These are phyloP conservation scores for Trissolcus brochymenae DNA, from an alignment of 2,888 invertebrate genomes.

Conservation along the genomic window DNA sequence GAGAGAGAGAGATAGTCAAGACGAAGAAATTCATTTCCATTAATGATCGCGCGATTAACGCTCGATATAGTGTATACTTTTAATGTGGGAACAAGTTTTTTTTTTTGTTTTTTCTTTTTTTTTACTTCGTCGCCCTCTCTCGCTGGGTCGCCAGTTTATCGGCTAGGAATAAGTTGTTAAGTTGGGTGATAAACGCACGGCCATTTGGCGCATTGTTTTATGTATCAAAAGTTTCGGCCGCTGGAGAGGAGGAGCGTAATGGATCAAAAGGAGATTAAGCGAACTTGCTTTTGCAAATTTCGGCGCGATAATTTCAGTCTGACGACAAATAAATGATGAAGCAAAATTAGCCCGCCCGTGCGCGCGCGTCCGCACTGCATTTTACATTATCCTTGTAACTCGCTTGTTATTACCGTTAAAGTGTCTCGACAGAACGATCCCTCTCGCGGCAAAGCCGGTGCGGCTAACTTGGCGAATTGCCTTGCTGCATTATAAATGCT, in stretches of 20 bases:
- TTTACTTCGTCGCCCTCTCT: neutral
- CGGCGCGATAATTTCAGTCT: conserved; percentile 25
- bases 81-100: too few relatives aligned
- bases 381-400: conserved; percentile 19
- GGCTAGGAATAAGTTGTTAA: conserved; percentile 24
- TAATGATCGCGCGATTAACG: conserved; percentile 12
- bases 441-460: too few relatives aligned
- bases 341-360: conserved; percentile 22
- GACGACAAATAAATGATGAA: conserved; percentile 40
- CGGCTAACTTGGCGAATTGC: too few relatives aligned
- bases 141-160: conserved; percentile 16
- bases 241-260: conserved; percentile 12
- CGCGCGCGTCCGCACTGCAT: conserved; percentile 7
- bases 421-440: too few relatives aligned
- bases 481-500: too few relatives aligned
- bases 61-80: neutral
- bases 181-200: conserved; percentile 32
- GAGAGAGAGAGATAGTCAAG: too few relatives aligned
- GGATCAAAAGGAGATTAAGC: conserved; percentile 40
- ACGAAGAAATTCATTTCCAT: too few relatives aligned
- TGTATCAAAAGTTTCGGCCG: conserved; percentile 28
- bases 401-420: conserved; percentile 5
- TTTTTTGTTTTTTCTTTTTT: neutral
- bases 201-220: conserved; percentile 27
- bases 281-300: conserved; percentile 24